These are phyloP conservation scores for Lochmaea capreae DNA, from an alignment of 2,888 invertebrate genomes.

Conservation along the genomic window DNA sequence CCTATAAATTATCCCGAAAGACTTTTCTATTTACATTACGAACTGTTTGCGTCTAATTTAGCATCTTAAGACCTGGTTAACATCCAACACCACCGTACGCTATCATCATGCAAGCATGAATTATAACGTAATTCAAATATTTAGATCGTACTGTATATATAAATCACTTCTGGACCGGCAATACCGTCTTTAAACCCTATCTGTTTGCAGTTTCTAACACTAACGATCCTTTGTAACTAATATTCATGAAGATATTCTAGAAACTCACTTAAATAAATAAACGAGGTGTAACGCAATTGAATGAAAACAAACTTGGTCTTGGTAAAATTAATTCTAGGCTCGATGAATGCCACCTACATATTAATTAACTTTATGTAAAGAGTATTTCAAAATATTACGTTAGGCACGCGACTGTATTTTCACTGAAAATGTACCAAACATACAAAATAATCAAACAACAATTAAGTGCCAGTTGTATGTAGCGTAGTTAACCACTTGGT, in stretches of 20 bases:
- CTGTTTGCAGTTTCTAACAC: conserved; percentile 11
- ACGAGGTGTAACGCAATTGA: conserved; percentile 17
- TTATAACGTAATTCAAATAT: conserved; percentile 1
- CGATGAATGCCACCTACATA: neutral
- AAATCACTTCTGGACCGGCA: conserved; percentile 1
- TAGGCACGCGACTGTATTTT: neutral
- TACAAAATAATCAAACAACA: no score
- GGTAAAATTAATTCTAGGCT: neutral
- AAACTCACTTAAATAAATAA: conserved; percentile 15
- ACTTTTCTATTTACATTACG: neutral
- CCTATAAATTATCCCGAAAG: neutral
- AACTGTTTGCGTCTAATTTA: conserved; percentile 2
- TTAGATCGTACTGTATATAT: conserved; percentile 9
- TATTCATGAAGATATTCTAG: conserved; percentile 18
- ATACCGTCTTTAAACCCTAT: conserved; percentile 12
- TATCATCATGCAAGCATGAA: neutral
- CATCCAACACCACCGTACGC: neutral
- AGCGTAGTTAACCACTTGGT: no score
- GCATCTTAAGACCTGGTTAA: neutral
- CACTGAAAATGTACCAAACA: no score
- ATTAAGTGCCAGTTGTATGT: no score
- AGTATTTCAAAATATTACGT: neutral
- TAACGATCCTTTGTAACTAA: conserved; percentile 18
- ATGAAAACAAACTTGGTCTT: conserved; percentile 5
- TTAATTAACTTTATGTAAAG: neutral